A percentile compares a stretch with the other conserved stretches of the same genome.
These are phyloP conservation scores for Monochamus alternatus DNA, from an alignment of 2,888 invertebrate species.

Conservation along the genomic window DNA sequence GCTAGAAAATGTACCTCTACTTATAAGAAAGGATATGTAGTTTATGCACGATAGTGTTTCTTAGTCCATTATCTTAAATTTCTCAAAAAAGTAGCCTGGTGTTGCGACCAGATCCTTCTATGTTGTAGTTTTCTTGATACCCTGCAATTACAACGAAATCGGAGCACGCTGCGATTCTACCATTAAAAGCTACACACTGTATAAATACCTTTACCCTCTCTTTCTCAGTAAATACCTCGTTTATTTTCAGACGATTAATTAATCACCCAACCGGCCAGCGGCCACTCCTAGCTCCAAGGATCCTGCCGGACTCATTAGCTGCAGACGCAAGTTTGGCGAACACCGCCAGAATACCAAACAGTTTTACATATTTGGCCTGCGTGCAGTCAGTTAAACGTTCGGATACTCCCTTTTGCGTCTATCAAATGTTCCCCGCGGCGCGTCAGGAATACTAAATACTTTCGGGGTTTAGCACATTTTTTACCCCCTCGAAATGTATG, in stretches of 20 bases:
- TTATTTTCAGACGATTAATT: slow-evolving; percentile 12
- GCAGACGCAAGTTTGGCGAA: slow-evolving; percentile 37
- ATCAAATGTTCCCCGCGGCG: slow-evolving; percentile 58
- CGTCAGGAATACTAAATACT: slow-evolving; percentile 57
- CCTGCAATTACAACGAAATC: no score
- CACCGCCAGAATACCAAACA: slow-evolving; percentile 31
- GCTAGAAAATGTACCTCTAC: no score
- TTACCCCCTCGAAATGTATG: slow-evolving; percentile 24
- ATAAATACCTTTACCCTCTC: not conserved
- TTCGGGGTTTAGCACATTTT: slow-evolving; percentile 37
- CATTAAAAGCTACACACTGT: not conserved
- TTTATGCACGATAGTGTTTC: no score
- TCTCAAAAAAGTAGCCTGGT: no score
- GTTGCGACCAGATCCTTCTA: no score
- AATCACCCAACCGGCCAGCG: slow-evolving; percentile 15
- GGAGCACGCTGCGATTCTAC: not conserved
- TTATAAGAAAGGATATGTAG: no score
- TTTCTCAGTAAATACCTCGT: not conserved
- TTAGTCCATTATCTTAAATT: no score
- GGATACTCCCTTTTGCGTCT: slow-evolving; percentile 61
- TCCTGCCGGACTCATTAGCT: slow-evolving; percentile 33
- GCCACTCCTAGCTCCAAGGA: slow-evolving; percentile 22
- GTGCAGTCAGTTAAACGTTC: slow-evolving; percentile 58
- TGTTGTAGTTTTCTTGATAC: no score
- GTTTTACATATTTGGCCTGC: slow-evolving; percentile 37